These are phyloP conservation scores for Heliothis peltigera DNA, from an alignment of 2,888 invertebrate species.

Conservation along the genomic window DNA sequence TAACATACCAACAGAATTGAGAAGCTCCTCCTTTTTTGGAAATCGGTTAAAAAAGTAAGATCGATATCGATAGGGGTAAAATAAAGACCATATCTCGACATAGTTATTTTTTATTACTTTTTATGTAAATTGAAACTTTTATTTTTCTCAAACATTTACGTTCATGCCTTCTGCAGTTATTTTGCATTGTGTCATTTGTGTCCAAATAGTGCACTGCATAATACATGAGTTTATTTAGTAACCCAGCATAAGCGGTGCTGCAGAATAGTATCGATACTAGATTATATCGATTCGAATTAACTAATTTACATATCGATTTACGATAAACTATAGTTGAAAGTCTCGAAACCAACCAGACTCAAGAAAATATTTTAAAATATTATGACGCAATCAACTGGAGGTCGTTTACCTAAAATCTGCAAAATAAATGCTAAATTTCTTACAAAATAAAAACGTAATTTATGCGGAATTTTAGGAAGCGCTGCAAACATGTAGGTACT, in stretches of 20 bases:
- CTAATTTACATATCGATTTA: neutral
- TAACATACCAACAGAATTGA: too few relatives aligned
- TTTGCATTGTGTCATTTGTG: constrained; percentile 7
- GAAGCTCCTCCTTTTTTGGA: too few relatives aligned
- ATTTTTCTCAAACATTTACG: neutral
- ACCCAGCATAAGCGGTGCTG: constrained; percentile 23
- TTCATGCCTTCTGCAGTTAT: constrained; percentile 14
- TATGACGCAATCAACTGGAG: neutral
- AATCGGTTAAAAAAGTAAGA: too few relatives aligned
- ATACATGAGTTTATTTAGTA: constrained; percentile 35
- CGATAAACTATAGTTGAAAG: neutral
- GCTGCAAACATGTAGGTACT: neutral
- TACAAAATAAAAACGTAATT: neutral
- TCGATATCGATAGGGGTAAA: too few relatives aligned
- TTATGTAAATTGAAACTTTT: too few relatives aligned
- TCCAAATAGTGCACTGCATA: constrained; percentile 42
- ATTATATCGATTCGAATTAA: neutral
- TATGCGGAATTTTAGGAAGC: neutral
- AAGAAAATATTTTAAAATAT: constrained; percentile 3
- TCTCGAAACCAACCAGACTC: neutral
- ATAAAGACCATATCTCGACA: too few relatives aligned
- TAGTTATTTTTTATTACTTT: too few relatives aligned
- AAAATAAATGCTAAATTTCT: neutral
- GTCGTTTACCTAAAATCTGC: constrained; percentile 22
- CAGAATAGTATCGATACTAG: constrained; percentile 14